Conservation (phyloP, 2,797 vertebrate genomes). For the Sardinella longiceps region DNA sequence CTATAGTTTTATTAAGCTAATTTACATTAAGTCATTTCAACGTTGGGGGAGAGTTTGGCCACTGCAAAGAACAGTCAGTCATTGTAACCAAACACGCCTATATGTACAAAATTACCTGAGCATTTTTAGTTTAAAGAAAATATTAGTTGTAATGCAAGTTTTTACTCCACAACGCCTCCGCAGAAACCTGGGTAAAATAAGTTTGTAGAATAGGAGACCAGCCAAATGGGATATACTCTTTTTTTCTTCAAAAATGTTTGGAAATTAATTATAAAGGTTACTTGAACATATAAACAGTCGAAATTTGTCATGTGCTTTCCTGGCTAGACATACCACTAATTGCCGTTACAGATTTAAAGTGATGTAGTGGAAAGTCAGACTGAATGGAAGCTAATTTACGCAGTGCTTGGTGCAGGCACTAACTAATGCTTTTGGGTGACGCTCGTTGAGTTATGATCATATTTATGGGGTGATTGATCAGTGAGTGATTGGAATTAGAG, state of each 20-base stretch:
- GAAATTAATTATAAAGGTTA: neutral
- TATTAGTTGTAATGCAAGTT: neutral
- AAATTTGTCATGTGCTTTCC: neutral
- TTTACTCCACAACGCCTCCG: neutral
- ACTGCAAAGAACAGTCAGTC: neutral
- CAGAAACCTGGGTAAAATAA: neutral
- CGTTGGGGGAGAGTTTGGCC: neutral
- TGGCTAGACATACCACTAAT: neutral
- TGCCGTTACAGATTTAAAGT: neutral
- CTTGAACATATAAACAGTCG: neutral
- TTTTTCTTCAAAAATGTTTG: neutral
- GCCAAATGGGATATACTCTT: too few species aligned
- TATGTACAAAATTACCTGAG: neutral
- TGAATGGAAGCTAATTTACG: neutral
- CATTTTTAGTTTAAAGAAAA: neutral
- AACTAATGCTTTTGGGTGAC: neutral
- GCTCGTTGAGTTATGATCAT: neutral
- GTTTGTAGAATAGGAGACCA: neutral
- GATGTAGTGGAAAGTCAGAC: conserved; percentile 18
- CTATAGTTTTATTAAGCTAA: neutral
- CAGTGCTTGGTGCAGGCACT: neutral
- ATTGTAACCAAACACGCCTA: neutral
- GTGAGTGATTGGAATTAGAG: neutral
- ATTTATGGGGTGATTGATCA: neutral
- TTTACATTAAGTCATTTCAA: too few species aligned